A percentile compares a stretch with the other conserved stretches of the same genome.
phyloP scores from a whole-genome alignment of 2,113 vertebrate genomes.

The Psilopsiagon aymara region DNA sequence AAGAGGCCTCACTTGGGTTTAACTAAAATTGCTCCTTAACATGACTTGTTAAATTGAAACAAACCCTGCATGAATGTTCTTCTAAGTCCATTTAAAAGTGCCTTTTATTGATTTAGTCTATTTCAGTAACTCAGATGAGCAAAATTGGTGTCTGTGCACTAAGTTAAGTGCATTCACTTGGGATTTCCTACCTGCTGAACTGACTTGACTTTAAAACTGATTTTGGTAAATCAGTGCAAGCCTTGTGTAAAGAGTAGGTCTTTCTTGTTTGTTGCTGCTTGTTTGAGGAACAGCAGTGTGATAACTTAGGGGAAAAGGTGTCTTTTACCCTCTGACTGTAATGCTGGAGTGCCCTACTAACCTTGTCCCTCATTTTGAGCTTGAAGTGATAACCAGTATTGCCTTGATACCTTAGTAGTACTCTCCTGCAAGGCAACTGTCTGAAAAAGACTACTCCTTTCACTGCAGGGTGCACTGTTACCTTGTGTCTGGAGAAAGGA shows the following conservation, averaged over 20 bases:
- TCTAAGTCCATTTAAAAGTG: constrained; percentile 38
- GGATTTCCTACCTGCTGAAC: constrained; percentile 1
- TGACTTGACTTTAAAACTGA: constrained; percentile 22
- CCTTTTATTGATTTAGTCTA: constrained; percentile 50
- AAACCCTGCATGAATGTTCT: background rate
- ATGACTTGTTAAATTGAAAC: constrained; percentile 17
- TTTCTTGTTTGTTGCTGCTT: background rate
- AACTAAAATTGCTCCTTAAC: constrained; percentile 10
- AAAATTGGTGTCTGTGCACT: constrained; percentile 28
- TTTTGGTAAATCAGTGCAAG: background rate
- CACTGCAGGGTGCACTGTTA: background rate
- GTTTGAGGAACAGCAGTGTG: background rate
- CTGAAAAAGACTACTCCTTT: background rate
- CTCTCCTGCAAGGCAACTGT: background rate
- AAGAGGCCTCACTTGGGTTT: background rate
- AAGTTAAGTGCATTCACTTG: background rate
- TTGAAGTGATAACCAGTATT: background rate
- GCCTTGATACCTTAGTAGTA: background rate
- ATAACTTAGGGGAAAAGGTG: background rate
- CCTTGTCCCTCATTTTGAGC: background rate
- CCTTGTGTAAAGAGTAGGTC: background rate
- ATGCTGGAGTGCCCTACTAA: background rate
- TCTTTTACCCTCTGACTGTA: background rate
- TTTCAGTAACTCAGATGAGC: constrained; percentile 35
- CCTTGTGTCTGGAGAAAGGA: background rate